Evolutionary conservation across 1,140 invertebrate genomes (phyloP).

Genomic region (Hermatobates lingyangjiaoensis): DNA sequence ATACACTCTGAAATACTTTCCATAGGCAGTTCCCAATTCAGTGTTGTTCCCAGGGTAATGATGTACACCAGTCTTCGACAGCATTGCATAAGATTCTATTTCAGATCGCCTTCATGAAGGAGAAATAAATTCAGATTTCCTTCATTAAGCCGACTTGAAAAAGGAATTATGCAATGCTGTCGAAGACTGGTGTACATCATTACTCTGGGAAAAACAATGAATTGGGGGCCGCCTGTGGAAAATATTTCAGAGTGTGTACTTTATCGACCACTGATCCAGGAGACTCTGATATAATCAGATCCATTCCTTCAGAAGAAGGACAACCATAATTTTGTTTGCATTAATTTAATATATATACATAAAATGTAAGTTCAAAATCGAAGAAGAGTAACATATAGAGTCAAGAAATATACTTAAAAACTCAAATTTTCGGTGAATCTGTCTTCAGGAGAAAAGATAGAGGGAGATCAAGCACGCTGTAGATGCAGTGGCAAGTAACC

Average conservation of each 20-base stretch:
- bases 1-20: conserved; percentile 98
- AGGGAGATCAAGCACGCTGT: too few species aligned
- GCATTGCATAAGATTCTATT: conserved; percentile 98
- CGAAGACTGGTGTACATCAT: conserved; percentile 98
- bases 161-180: conserved; percentile 98
- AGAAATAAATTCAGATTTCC: too few species aligned
- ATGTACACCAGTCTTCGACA: conserved; percentile 97
- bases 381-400: too few species aligned
- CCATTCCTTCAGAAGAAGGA: conserved; percentile 50
- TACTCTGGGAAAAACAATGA: conserved; percentile 99
- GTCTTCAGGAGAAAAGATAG: too few species aligned
- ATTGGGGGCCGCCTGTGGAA: conserved; percentile 96
- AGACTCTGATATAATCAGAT: conserved; percentile 94
- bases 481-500: too few species aligned
- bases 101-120: conserved; percentile 98
- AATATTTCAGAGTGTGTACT: conserved; percentile 97
- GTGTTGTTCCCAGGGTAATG: conserved; percentile 99
- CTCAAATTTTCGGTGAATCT: too few species aligned
- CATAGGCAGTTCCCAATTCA: conserved; percentile 96
- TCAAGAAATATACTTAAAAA: too few species aligned
- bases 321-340: conserved; percentile 2
- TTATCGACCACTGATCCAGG: conserved; percentile 97
- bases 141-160: conserved; percentile 85
- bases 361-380: too few species aligned
- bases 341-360: too few species aligned